phyloP scores from a whole-genome alignment of 2,888 invertebrate genomes.

The Rhingia rostrata region DNA sequence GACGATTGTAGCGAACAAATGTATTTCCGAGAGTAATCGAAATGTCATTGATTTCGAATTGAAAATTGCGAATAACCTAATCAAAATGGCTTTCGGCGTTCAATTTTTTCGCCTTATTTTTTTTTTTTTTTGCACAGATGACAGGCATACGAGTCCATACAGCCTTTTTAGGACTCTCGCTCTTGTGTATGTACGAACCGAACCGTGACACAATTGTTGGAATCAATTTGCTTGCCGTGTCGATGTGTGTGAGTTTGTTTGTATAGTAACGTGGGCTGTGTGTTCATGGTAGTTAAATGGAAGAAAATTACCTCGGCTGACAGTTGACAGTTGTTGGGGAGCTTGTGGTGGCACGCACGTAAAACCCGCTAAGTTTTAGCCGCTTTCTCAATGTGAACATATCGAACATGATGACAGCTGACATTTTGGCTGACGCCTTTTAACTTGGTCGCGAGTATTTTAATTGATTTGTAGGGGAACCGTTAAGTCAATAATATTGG shows the following conservation, averaged over 20 bases:
- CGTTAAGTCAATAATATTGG: neutral
- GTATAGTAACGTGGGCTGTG: constrained; percentile 8
- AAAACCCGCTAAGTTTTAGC: constrained; percentile 32
- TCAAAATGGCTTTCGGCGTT: constrained; percentile 73
- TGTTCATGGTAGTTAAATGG: constrained; percentile 26
- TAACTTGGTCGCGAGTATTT: constrained; percentile 14
- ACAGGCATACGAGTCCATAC: constrained; percentile 18
- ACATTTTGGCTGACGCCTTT: constrained; percentile 47
- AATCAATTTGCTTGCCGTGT: constrained; percentile 40
- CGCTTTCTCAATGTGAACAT: constrained; percentile 25
- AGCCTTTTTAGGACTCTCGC: constrained; percentile 19
- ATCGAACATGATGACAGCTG: constrained; percentile 42
- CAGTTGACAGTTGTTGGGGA: constrained; percentile 57
- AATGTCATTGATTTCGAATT: constrained; percentile 78
- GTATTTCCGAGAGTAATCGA: constrained; percentile 75
- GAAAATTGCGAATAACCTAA: constrained; percentile 79
- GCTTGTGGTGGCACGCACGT: constrained; percentile 33
- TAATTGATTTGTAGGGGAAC: constrained; percentile 38
- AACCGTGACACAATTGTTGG: constrained; percentile 49
- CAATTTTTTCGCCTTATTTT: constrained; percentile 14
- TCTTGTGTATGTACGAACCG: constrained; percentile 9
- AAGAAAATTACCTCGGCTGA: constrained; percentile 35
- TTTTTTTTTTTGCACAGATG: constrained; percentile 18
- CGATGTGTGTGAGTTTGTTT: neutral
- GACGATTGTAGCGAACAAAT: constrained; percentile 35